These are phyloP conservation scores for Scolopax bukidnonensis DNA, from an alignment of 2,797 vertebrate species.

Conservation along the genomic window DNA sequence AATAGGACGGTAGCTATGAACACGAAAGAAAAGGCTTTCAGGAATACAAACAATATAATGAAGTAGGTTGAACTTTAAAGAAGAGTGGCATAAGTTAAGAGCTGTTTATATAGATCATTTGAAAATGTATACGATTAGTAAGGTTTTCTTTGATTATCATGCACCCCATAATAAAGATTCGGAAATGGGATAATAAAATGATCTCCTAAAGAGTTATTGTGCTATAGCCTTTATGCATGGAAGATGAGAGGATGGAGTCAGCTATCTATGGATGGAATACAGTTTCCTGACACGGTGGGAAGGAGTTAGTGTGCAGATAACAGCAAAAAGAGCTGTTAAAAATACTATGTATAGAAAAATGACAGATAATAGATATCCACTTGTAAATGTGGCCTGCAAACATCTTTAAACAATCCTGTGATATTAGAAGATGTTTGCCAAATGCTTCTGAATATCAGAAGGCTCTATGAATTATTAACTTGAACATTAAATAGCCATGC, in stretches of 20 bases:
- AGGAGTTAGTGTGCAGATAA: not conserved
- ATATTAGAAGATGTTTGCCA: not conserved
- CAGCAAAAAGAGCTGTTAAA: not conserved
- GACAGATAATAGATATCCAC: not conserved
- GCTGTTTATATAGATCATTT: not conserved
- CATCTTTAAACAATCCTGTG: not conserved
- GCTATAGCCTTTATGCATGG: not conserved
- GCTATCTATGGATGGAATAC: not conserved
- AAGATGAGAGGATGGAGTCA: not conserved
- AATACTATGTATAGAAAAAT: not conserved
- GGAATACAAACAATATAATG: not conserved
- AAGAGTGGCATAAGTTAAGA: not conserved
- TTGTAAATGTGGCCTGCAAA: slow-evolving; percentile 5
- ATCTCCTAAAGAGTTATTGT: not conserved
- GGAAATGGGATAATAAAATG: not conserved
- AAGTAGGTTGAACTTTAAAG: not conserved
- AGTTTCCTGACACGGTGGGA: not conserved
- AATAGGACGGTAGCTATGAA: not conserved
- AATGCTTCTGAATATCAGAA: slow-evolving; percentile 3
- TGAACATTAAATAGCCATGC: accelerated
- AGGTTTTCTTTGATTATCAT: not conserved
- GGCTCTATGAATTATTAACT: not conserved
- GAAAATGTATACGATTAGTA: not conserved
- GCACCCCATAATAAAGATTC: not conserved
- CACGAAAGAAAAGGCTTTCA: not conserved